Conservation (phyloP, 2,797 vertebrate genomes). For the Lacerta bilineata region DNA sequence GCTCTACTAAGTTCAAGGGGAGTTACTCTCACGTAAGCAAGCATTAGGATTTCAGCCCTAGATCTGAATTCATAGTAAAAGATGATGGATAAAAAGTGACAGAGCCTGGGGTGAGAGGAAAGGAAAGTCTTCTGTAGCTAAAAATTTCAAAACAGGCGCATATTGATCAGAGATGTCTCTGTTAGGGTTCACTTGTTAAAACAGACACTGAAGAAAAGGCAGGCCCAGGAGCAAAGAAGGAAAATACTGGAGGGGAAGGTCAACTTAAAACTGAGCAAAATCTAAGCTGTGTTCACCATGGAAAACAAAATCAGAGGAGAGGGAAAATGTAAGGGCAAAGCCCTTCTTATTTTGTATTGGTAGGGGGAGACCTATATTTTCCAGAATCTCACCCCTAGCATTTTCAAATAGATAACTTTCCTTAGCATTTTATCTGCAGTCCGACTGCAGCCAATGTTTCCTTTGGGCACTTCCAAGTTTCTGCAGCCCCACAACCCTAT, state of each 20-base stretch:
- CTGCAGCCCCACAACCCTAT: not conserved
- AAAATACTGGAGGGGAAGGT: not conserved
- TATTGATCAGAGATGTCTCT: not conserved
- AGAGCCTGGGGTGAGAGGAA: not conserved
- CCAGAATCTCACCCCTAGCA: not conserved
- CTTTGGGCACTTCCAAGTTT: not conserved
- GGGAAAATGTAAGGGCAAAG: too few species aligned
- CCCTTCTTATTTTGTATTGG: not conserved
- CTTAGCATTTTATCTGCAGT: not conserved
- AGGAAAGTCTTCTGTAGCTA: not conserved
- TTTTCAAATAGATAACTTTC: not conserved
- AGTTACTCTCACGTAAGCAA: not conserved
- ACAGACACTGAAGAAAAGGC: not conserved
- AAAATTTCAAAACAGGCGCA: not conserved
- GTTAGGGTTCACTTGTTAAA: not conserved
- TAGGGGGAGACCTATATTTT: not conserved
- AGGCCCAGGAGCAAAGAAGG: not conserved
- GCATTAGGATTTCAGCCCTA: not conserved
- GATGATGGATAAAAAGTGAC: conserved; percentile 3
- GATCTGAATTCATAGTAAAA: not conserved
- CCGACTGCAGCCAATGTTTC: not conserved
- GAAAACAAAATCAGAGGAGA: not conserved
- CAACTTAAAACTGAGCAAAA: not conserved
- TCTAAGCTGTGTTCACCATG: not conserved
- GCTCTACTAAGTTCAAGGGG: not conserved